Conservation (phyloP, 2,797 vertebrate species). For the Pyrrhura leucotis region DNA sequence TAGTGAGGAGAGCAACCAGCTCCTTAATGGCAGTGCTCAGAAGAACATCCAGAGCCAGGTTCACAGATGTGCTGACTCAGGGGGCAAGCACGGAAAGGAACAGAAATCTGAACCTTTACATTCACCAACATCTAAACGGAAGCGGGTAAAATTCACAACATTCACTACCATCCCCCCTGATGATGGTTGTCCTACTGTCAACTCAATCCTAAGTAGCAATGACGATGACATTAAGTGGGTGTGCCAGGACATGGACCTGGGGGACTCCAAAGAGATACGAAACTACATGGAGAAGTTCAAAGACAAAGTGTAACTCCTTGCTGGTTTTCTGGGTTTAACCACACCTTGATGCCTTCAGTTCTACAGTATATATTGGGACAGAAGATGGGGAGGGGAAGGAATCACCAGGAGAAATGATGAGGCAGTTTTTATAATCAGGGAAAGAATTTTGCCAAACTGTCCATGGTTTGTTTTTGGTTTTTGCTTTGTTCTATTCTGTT, state of each 20-base stretch:
- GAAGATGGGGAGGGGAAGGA: not conserved
- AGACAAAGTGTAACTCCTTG: constrained; percentile 74
- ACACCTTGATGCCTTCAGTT: constrained; percentile 71
- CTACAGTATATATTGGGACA: constrained; percentile 48
- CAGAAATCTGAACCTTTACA: constrained; percentile 84
- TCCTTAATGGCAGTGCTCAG: constrained; percentile 82
- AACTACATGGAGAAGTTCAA: constrained; percentile 89
- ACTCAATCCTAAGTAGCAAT: constrained; percentile 80
- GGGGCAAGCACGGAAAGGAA: constrained; percentile 76
- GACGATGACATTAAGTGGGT: constrained; percentile 93
- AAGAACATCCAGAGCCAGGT: constrained; percentile 83
- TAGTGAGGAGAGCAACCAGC: constrained; percentile 83
- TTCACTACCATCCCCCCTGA: constrained; percentile 89
- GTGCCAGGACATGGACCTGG: constrained; percentile 86
- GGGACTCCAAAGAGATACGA: constrained; percentile 85
- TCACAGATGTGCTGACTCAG: constrained; percentile 75
- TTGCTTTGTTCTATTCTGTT: not conserved
- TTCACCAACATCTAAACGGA: constrained; percentile 91
- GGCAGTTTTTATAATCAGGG: constrained; percentile 46
- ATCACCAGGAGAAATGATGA: not conserved
- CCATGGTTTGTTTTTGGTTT: not conserved
- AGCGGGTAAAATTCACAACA: constrained; percentile 93
- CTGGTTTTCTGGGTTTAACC: constrained; percentile 1
- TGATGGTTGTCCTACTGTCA: constrained; percentile 82
- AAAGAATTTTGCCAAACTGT: constrained; percentile 60